phyloP scores from a whole-genome alignment of 2,888 invertebrate genomes.

The Agelastica alni region DNA sequence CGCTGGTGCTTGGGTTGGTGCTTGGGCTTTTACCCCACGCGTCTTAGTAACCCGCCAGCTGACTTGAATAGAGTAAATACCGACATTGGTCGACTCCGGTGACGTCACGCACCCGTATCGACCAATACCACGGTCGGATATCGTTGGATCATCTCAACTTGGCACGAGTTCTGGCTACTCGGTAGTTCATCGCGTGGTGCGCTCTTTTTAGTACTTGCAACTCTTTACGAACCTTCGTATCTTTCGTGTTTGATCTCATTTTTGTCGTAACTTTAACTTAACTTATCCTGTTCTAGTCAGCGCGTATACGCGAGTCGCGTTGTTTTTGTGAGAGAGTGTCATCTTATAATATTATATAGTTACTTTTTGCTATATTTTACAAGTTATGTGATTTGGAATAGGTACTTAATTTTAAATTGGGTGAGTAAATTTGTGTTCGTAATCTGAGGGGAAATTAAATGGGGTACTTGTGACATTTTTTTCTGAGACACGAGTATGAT shows the following conservation, averaged over 20 bases:
- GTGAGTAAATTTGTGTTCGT: constrained; percentile 26
- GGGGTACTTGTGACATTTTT: constrained; percentile 32
- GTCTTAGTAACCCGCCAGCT: constrained; percentile 54
- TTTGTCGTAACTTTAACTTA: constrained; percentile 8
- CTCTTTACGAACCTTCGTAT: constrained; percentile 11
- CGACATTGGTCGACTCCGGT: constrained; percentile 51
- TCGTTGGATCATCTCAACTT: constrained; percentile 55
- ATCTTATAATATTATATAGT: constrained; percentile 1
- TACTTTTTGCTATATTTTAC: neutral
- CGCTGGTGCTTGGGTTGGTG: constrained; percentile 5
- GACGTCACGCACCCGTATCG: constrained; percentile 54
- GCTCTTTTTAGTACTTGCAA: constrained; percentile 37
- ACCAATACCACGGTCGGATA: constrained; percentile 56
- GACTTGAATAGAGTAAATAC: constrained; percentile 53
- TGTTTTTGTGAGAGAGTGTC: constrained; percentile 18
- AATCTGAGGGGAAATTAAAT: constrained; percentile 2
- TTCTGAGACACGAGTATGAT: constrained; percentile 19
- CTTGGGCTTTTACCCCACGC: constrained; percentile 46
- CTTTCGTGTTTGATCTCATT: constrained; percentile 13
- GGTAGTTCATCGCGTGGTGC: constrained; percentile 53
- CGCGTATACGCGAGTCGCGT: constrained; percentile 1
- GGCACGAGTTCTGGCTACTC: constrained; percentile 53
- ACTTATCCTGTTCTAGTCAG: constrained; percentile 14
- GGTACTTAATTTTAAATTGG: constrained; percentile 15
- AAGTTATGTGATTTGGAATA: constrained; percentile 34